Evolutionary conservation across 2,797 vertebrate species (phyloP).

Genomic region (Nyctibius grandis): DNA sequence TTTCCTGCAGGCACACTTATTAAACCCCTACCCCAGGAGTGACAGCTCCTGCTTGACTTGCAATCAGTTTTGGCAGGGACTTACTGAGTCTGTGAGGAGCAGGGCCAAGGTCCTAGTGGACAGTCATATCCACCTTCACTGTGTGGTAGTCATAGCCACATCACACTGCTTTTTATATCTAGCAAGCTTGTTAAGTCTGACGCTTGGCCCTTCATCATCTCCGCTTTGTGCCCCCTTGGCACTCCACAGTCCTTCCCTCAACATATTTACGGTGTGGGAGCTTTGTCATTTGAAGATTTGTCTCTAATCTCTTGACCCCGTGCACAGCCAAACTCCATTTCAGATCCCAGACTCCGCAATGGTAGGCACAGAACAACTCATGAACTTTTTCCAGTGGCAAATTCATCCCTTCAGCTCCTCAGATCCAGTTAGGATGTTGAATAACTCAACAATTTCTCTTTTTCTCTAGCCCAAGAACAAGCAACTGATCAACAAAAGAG

Average conservation of each 20-base stretch:
- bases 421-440: background rate
- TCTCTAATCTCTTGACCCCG: background rate
- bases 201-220: background rate
- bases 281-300: background rate
- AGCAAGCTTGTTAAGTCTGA: background rate
- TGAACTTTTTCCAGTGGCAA: background rate
- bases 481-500: background rate
- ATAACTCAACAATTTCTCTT: background rate
- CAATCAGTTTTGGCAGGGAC: background rate
- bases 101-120: background rate
- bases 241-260: background rate
- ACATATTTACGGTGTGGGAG: fast-evolving
- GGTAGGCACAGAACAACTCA: background rate
- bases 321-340: background rate
- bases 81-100: background rate
- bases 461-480: background rate
- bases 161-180: background rate
- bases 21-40: background rate
- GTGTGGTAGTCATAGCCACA: background rate
- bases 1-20: background rate
- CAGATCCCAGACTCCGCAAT: background rate
- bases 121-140: background rate
- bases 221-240: fast-evolving
- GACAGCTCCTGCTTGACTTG: background rate
- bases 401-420: background rate